Percentiles rank a stretch among this genome's conserved stretches.
Conservation (phyloP, 2,113 vertebrate genomes). For the Grammomys dolichurus region DNA sequence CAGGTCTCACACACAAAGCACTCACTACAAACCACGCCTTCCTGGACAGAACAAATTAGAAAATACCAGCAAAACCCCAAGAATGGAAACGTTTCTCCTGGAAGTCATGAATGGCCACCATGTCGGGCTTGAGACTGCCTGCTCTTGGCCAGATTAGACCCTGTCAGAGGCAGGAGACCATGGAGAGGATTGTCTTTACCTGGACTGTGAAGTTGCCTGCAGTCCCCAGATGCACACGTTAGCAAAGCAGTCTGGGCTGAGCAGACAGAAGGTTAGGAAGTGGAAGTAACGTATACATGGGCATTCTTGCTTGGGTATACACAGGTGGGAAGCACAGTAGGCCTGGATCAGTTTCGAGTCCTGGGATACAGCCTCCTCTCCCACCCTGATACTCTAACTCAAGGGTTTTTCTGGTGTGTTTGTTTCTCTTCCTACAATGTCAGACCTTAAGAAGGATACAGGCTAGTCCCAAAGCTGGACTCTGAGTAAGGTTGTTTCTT, state of each 20-base stretch:
- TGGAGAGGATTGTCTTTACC: conserved; percentile 30
- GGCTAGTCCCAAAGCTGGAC: conserved; percentile 81
- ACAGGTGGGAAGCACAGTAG: neutral
- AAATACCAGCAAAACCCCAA: conserved; percentile 60
- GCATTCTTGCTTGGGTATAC: conserved; percentile 34
- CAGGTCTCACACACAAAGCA: conserved; percentile 52
- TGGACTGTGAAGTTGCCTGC: conserved; percentile 8
- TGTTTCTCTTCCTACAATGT: conserved; percentile 78
- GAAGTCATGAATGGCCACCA: conserved; percentile 11
- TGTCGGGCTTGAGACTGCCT: neutral
- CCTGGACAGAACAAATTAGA: conserved; percentile 41
- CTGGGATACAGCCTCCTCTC: conserved; percentile 5
- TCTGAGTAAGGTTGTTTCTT: conserved; percentile 87
- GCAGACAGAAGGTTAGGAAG: neutral
- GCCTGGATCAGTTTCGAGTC: neutral
- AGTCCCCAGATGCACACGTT: conserved; percentile 27
- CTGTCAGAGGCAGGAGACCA: neutral
- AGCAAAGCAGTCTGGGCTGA: neutral
- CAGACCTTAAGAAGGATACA: conserved; percentile 86
- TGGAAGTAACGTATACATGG: conserved; percentile 41
- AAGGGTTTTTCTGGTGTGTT: conserved; percentile 56
- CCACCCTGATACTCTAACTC: neutral
- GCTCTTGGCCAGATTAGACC: conserved; percentile 1
- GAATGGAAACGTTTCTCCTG: conserved; percentile 36
- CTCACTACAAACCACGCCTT: conserved; percentile 52